Evolutionary conservation across 2,888 invertebrate species (phyloP).

Genomic region (Furcula furcula): DNA sequence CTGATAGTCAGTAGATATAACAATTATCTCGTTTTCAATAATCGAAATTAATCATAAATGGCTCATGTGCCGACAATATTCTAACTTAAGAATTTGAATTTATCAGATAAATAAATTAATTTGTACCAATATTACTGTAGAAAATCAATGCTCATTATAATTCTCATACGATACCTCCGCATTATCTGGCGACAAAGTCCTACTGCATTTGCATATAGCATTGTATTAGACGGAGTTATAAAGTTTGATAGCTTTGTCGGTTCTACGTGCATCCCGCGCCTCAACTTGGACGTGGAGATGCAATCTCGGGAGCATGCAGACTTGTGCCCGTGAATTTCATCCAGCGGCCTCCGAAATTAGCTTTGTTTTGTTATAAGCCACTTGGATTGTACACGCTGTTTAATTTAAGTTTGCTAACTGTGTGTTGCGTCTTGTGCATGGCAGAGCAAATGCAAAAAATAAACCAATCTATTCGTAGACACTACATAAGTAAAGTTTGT

Average conservation of each 20-base stretch:
- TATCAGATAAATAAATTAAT: too few species aligned
- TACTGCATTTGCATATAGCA: conserved; percentile 47
- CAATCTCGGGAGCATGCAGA: conserved; percentile 41
- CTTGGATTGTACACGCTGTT: conserved; percentile 6
- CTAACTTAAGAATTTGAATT: too few species aligned
- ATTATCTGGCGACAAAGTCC: conserved; percentile 37
- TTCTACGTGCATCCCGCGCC: conserved; percentile 37
- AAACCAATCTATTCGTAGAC: too few species aligned
- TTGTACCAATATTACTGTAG: too few species aligned
- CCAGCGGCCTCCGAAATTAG: conserved; percentile 31
- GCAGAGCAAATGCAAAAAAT: too few species aligned
- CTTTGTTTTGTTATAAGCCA: conserved; percentile 26
- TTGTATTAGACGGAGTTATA: conserved; percentile 59
- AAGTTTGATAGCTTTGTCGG: conserved; percentile 63
- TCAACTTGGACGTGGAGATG: conserved; percentile 35
- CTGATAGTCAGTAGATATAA: too few species aligned
- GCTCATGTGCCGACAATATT: too few species aligned
- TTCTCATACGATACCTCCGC: conserved; percentile 18
- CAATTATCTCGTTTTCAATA: too few species aligned
- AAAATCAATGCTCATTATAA: conserved; percentile 10
- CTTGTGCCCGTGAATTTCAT: conserved; percentile 33
- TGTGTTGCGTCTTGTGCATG: not conserved
- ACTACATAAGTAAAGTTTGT: too few species aligned
- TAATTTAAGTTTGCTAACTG: conserved; percentile 5
- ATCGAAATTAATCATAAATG: too few species aligned